Base-by-base conservation (phyloP, 2,888 invertebrate genomes). In the Ditula angustiorana region DNA sequence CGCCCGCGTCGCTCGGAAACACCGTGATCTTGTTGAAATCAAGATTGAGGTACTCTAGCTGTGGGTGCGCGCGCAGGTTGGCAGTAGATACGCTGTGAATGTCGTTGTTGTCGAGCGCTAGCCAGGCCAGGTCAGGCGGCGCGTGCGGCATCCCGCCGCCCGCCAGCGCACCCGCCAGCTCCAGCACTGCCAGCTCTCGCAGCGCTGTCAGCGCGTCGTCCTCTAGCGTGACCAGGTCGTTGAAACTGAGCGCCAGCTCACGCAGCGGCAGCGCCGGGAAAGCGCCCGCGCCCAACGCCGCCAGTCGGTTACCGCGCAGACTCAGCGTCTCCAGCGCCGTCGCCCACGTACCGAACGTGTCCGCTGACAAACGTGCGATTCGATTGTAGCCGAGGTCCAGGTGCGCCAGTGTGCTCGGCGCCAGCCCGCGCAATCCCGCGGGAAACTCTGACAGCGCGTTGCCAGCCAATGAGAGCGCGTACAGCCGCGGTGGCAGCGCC, bases 191-290 rank as follows among this genome's bases (percentile, higher is more conserved):
- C 55, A 98, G 94, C 21, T 93, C 90, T 4, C 95, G 94, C 21
- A 97, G 92, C 65, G 96, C 95, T 24, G 93, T 88, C 77, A 98
- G 96, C 0, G 96, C 95, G 70, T 95, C 94, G 0, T 94, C 93
- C 73, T 96, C 96, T 57, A 98, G 94, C 69, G 95, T 94, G 66
- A 95, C 94, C 55, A 98, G 93, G 70, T 96, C 96, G 81, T 98
- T 98, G 82, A 97, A 97, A 73, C 97, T 97, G 57, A 98, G 89
- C 78, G 96, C 96, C 11, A 98, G 93, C 85, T 98, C 97, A 65
- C 96, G 95, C 64, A 98, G 92, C 67, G 96, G 94, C 10, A 94
- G 93, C n/a, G 95, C 94, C 52, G 94, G 93, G 77, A 97, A 96
- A 2, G 95, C 93, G 58, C 94, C 94, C n/a, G 93, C 86, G 46